Evolutionary conservation across 2,797 vertebrate species (phyloP).

Genomic region (Todus mexicanus): DNA sequence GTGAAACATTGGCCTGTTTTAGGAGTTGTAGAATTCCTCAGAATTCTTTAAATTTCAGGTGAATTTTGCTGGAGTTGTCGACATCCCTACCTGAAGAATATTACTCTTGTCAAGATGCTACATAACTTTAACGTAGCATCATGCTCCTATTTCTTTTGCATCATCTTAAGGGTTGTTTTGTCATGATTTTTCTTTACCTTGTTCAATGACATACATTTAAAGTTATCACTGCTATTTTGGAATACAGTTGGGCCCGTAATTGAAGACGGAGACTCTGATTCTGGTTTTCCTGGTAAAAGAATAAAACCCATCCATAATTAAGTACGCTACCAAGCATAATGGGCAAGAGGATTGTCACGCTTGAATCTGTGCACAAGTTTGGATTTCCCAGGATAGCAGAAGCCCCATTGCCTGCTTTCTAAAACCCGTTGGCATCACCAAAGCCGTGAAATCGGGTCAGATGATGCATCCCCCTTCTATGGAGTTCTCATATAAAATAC

Average conservation of each 20-base stretch:
- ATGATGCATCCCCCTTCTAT: background rate
- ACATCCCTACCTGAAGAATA: background rate
- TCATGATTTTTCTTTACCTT: background rate
- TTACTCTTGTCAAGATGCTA: background rate
- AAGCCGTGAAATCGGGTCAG: background rate
- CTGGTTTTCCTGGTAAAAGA: background rate
- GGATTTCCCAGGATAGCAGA: background rate
- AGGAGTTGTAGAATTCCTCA: background rate
- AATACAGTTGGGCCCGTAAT: accelerated
- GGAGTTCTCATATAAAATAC: background rate
- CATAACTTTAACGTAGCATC: accelerated
- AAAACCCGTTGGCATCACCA: background rate
- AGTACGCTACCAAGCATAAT: background rate
- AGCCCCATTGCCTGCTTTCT: background rate
- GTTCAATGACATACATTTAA: background rate
- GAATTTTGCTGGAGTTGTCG: background rate
- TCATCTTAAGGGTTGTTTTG: background rate
- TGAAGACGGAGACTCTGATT: background rate
- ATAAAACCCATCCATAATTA: background rate
- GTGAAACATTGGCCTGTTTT: background rate
- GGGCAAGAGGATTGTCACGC: background rate
- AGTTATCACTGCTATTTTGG: background rate
- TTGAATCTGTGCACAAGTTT: too few relatives aligned
- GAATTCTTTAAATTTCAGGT: background rate
- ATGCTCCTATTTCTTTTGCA: background rate